Base-by-base conservation (phyloP, 23 tunicate genomes). In the Diplosoma virens region DNA sequence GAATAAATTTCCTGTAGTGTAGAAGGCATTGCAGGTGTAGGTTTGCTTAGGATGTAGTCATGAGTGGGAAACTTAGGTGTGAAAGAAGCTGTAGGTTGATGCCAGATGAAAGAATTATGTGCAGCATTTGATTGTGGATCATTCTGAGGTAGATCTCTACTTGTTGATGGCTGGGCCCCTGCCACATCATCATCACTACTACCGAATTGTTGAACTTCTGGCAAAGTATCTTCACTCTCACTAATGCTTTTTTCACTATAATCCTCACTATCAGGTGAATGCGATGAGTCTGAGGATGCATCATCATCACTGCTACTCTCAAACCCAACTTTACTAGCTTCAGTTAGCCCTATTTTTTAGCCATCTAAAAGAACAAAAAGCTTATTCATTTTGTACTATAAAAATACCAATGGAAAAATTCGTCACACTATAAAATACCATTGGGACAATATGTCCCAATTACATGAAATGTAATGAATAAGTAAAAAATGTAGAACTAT, bases 261-360 rank as follows among this genome's bases (percentile, higher is more conserved):
- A n/a, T 61, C 69, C 6, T 61, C 69, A 3, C 35, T 61, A 29
- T 61, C 35, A 29, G 69, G 69, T 61, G 35, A 9, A 61, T 61
- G 30, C 30, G 69, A 61, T 61, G 69, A 61, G 11, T 61, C 35
- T 61, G 69, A 61, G 35, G 34, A 61, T 61, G 69, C 35, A 61
- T 61, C 69, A 61, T 61, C n/a, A n/a, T n/a, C 35, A 29, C 35
- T 61, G 69, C 69, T 29, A 61, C 69, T 61, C 69, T 61, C 69
- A 61, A 61, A 61, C 35, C 28, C 34, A 26, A 26, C 28, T 7
- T 61, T 61, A 61, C 35, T 61, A 61, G 63, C 63, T 11, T 56
- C 69, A 61, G 23, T 61, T 27, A 9, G 35, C 35, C 30, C 35
- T 61, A 61, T 27, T 61, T 27, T 61, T 29, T 61, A 61, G 69